phyloP scores from a whole-genome alignment of 2,888 invertebrate genomes.

The Mesochorus sp. region DNA sequence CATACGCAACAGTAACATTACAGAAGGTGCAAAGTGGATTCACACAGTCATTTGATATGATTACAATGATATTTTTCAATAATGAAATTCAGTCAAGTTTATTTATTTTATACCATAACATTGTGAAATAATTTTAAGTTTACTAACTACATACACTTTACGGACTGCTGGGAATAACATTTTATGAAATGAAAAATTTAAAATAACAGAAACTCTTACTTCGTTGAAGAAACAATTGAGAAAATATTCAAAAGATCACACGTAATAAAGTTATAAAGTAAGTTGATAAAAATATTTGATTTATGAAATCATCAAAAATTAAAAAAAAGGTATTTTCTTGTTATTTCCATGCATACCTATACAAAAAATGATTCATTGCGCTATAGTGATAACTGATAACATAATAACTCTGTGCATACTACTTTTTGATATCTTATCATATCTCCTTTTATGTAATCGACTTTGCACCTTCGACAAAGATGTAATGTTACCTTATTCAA shows the following conservation, averaged over 20 bases:
- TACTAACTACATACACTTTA: neutral
- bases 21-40: constrained; percentile 9
- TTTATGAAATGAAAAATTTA: neutral
- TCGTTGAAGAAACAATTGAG: neutral
- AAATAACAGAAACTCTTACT: neutral
- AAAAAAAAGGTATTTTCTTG: too few species aligned
- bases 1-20: neutral
- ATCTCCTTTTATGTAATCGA: neutral
- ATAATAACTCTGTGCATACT: too few species aligned
- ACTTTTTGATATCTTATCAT: too few species aligned
- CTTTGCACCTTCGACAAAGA: neutral
- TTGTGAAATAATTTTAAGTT: neutral
- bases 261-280: neutral
- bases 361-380: too few species aligned
- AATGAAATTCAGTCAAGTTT: neutral
- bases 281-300: too few species aligned
- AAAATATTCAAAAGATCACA: neutral
- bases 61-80: neutral
- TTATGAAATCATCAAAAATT: too few species aligned
- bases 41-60: neutral
- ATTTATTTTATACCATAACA: neutral
- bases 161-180: neutral
- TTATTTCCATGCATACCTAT: too few species aligned
- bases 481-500: neutral
- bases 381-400: too few species aligned